Evolutionary conservation across 2,888 invertebrate species (phyloP).

Genomic region (Pseudolycoriella hygida): DNA sequence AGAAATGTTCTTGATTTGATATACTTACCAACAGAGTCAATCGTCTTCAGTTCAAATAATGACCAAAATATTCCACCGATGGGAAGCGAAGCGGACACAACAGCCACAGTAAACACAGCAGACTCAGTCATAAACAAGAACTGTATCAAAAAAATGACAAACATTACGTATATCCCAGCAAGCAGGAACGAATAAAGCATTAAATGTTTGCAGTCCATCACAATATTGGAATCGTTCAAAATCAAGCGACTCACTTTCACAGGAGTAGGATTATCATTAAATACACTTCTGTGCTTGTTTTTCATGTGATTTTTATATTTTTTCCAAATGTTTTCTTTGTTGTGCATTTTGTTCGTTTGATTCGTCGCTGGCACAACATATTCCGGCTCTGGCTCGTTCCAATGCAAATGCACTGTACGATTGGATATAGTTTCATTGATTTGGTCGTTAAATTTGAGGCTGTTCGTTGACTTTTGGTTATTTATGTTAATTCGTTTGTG

Average conservation of each 20-base stretch:
- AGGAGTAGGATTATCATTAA: conserved; percentile 5
- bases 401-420: not conserved
- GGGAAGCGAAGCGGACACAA: conserved; percentile 34
- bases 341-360: not conserved
- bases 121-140: conserved; percentile 36
- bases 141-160: conserved; percentile 30
- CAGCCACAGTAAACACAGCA: conserved; percentile 36
- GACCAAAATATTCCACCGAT: conserved; percentile 40
- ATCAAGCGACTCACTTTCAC: conserved; percentile 5
- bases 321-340: conserved; percentile 5
- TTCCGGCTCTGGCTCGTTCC: not conserved
- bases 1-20: too few species aligned
- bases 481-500: conserved; percentile 9
- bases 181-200: conserved; percentile 32
- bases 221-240: conserved; percentile 9
- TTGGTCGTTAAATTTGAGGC: not conserved
- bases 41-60: conserved; percentile 30
- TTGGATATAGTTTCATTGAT: not conserved
- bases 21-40: conserved; percentile 1
- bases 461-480: not conserved
- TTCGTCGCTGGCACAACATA: not conserved
- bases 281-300: not conserved
- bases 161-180: conserved; percentile 30
- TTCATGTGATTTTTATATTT: conserved; percentile 1
- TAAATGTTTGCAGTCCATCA: conserved; percentile 14